A percentile compares a stretch with the other conserved stretches of the same genome.
phyloP scores from a whole-genome alignment of 2,113 vertebrate genomes.

The Neogobius melanostomus region DNA sequence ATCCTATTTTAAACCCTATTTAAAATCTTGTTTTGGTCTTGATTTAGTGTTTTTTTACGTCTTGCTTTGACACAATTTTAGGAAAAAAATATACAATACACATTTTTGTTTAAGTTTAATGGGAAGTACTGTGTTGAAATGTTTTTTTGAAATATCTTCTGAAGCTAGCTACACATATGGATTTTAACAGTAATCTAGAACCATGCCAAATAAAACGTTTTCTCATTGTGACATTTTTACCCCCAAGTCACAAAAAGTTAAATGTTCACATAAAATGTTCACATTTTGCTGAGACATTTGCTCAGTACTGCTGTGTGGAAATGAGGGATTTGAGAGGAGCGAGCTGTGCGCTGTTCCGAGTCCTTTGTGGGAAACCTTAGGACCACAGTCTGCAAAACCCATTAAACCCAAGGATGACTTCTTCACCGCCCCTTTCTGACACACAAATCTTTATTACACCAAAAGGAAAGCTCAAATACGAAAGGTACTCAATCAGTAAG shows the following conservation, averaged over 20 bases:
- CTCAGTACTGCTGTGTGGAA: neutral
- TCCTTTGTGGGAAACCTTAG: slow-evolving; percentile 43
- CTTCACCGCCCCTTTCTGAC: slow-evolving; percentile 40
- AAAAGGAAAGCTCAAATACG: slow-evolving; percentile 41
- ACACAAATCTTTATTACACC: slow-evolving; percentile 63
- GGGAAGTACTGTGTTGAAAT: no score
- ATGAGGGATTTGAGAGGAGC: slow-evolving; percentile 9
- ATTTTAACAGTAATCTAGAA: neutral
- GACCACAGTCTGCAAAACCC: slow-evolving; percentile 64
- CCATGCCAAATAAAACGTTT: no score
- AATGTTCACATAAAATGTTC: neutral
- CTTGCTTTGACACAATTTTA: no score
- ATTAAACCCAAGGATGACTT: slow-evolving; percentile 62
- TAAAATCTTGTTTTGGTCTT: no score
- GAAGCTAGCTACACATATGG: neutral
- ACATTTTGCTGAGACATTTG: neutral
- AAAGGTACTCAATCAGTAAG: slow-evolving; percentile 12
- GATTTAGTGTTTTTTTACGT: no score
- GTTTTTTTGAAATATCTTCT: no score
- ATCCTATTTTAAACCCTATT: no score
- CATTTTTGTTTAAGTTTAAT: no score
- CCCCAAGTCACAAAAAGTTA: no score
- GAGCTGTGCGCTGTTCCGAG: slow-evolving; percentile 9
- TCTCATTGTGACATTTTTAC: no score
- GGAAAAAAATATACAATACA: no score